Conservation (phyloP, 2,113 vertebrate species). For the Neotoma lepida region DNA sequence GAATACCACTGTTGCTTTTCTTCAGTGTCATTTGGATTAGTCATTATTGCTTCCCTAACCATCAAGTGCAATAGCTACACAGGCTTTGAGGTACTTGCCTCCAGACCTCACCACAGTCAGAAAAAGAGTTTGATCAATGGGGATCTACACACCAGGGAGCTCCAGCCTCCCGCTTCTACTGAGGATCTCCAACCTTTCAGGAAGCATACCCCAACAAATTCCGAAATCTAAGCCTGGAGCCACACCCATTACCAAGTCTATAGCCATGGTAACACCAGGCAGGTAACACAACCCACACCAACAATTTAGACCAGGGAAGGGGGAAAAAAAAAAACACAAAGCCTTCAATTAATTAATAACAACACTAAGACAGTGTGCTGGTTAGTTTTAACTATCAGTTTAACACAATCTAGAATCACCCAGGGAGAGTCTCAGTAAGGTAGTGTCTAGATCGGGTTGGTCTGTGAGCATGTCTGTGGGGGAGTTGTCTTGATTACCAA, state of each 20-base stretch:
- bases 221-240: background rate
- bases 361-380: background rate
- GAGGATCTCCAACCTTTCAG: background rate
- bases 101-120: background rate
- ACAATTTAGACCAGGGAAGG: background rate
- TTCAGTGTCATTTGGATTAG: background rate
- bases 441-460: background rate
- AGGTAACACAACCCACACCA: background rate
- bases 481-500: background rate
- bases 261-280: background rate
- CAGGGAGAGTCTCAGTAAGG: background rate
- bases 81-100: background rate
- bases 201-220: background rate
- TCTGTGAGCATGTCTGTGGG: background rate
- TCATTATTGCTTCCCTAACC: background rate
- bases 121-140: background rate
- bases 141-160: background rate
- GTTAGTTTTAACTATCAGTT: background rate
- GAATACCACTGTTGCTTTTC: background rate
- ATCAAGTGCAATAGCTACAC: background rate
- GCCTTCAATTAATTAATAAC: background rate
- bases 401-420: background rate
- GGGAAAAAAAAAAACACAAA: background rate
- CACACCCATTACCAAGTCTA: background rate
- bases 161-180: background rate